Percentiles rank a stretch among this genome's conserved stretches.
Conservation (phyloP, 2,113 vertebrate species). For the Poeciliopsis occidentalis region DNA sequence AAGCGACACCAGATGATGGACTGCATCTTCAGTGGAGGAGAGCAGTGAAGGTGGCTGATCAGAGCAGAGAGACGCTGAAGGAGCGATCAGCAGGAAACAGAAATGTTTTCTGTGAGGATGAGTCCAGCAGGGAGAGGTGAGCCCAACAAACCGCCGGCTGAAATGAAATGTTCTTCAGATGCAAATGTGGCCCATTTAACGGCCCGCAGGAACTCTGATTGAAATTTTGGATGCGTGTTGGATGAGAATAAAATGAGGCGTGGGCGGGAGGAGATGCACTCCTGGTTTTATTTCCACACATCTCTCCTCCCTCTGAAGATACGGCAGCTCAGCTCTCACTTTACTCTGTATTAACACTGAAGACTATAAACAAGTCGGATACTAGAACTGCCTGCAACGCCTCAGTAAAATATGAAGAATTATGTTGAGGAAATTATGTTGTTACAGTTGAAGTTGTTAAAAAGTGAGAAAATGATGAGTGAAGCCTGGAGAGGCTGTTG, state of each 20-base stretch:
- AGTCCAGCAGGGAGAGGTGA: slow-evolving; percentile 27
- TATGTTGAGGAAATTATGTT: no score
- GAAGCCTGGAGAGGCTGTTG: no score
- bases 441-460: no score
- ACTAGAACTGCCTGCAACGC: no score
- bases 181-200: slow-evolving; percentile 63
- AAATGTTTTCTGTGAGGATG: slow-evolving; percentile 27
- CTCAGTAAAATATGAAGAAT: no score
- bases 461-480: no score
- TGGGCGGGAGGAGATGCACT: neutral
- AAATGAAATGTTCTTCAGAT: slow-evolving; percentile 53
- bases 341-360: no score
- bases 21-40: neutral
- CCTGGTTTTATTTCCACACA: neutral
- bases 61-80: slow-evolving; percentile 2
- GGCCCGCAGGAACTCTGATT: slow-evolving; percentile 15
- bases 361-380: no score
- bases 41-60: neutral
- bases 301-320: neutral
- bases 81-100: slow-evolving; percentile 18
- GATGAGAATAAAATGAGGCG: neutral
- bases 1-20: neutral
- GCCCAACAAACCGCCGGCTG: slow-evolving; percentile 33
- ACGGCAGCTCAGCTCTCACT: no score
- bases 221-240: slow-evolving; percentile 11